Percentiles rank a stretch among this genome's conserved stretches.
These are phyloP conservation scores for Bilobella aurantiaca DNA, from an alignment of 1,140 invertebrate genomes.

Conservation along the genomic window DNA sequence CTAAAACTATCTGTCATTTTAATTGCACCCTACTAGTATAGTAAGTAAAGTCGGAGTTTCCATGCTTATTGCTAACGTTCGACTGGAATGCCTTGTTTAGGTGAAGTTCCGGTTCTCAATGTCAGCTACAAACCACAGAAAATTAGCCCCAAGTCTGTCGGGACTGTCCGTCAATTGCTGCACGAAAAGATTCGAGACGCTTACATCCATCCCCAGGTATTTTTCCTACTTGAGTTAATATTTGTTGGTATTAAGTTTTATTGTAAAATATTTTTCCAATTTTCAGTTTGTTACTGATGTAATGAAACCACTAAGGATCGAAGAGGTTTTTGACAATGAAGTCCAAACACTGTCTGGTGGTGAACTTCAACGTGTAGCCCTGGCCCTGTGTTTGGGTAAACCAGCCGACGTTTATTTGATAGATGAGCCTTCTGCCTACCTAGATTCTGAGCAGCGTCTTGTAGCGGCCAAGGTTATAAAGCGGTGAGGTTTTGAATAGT, in stretches of 20 bases:
- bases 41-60: background rate
- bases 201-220: constrained; percentile 84
- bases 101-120: constrained; percentile 78
- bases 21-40: background rate
- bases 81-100: too few species aligned
- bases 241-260: background rate
- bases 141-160: constrained; percentile 95
- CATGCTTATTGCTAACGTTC: constrained; percentile 8
- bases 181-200: constrained; percentile 96
- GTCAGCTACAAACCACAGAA: constrained; percentile 99
- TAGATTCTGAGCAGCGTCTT: constrained; percentile 99
- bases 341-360: constrained; percentile 98
- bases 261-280: background rate
- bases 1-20: too few species aligned
- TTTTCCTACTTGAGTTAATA: too few species aligned
- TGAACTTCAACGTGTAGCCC: constrained; percentile 93
- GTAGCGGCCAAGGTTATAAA: constrained; percentile 99
- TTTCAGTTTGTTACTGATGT: constrained; percentile 93
- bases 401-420: constrained; percentile 98
- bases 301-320: constrained; percentile 96
- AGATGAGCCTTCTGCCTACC: constrained; percentile 97
- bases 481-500: constrained; percentile 60
- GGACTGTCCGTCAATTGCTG: constrained; percentile 77
- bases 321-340: constrained; percentile 97
- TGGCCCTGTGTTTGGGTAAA: constrained; percentile 92